Percentiles rank a stretch among this genome's conserved stretches.
Evolutionary conservation across 2,113 vertebrate genomes (phyloP).

Genomic region (Elaphurus davidianus): DNA sequence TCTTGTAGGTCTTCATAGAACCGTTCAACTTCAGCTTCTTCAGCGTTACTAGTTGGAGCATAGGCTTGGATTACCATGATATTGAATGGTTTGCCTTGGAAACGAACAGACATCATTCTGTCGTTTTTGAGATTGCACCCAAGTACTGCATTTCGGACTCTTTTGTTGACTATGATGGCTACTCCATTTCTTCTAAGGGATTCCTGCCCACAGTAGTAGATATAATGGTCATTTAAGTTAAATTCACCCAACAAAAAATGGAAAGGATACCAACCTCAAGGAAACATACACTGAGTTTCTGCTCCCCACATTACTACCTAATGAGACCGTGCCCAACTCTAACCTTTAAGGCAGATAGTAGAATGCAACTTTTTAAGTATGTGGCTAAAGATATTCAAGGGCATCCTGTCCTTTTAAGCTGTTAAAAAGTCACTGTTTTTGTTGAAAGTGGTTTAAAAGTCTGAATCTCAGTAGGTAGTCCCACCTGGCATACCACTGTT

Average conservation of each 20-base stretch:
- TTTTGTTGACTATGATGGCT: no score
- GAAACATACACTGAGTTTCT: neutral
- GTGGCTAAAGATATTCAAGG: neutral
- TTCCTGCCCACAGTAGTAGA: no score
- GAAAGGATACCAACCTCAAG: neutral
- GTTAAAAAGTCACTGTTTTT: neutral
- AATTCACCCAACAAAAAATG: neutral
- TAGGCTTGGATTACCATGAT: no score
- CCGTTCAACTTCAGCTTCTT: no score
- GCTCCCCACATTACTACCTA: neutral
- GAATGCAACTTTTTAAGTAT: neutral
- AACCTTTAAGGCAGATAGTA: neutral
- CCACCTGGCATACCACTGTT: neutral
- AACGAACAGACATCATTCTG: no score
- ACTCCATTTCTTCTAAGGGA: no score
- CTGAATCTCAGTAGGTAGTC: neutral
- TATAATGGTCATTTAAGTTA: no score
- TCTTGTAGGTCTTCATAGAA: no score
- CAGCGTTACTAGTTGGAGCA: no score
- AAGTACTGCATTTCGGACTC: no score
- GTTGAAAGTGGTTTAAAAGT: constrained; percentile 9
- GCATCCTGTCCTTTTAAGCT: neutral
- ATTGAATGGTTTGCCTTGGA: no score
- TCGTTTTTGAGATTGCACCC: no score
- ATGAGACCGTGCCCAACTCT: neutral